A percentile compares a stretch with the other conserved stretches of the same genome.
These are phyloP conservation scores for Mormyrus hasselquistii DNA, from an alignment of 2,797 vertebrate species.

Conservation along the genomic window DNA sequence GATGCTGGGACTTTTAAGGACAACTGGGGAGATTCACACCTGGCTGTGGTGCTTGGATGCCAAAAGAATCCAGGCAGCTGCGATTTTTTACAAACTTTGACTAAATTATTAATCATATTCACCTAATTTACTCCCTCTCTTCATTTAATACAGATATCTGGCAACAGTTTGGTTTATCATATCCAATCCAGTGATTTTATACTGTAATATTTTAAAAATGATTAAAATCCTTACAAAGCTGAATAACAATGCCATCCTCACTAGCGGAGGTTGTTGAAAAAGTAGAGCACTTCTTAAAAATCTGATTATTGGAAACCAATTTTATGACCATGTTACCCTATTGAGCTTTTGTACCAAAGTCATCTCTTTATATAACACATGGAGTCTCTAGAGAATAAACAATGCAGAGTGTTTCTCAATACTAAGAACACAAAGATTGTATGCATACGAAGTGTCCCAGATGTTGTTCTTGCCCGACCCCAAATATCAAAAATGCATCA, in stretches of 20 bases:
- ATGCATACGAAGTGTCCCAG: background rate
- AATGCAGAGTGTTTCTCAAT: background rate
- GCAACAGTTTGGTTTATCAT: background rate
- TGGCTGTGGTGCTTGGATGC: constrained; percentile 9
- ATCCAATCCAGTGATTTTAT: background rate
- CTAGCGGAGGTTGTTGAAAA: background rate
- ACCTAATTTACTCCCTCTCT: background rate
- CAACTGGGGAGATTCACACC: constrained; percentile 9
- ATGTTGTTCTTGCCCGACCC: background rate
- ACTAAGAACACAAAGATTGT: background rate
- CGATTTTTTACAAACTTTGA: background rate
- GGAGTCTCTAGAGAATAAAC: background rate
- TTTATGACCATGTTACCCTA: background rate
- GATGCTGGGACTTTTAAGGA: constrained; percentile 15
- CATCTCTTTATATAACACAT: background rate
- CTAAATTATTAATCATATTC: constrained; percentile 14
- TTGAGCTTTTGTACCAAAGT: background rate
- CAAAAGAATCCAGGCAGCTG: background rate
- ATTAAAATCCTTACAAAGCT: background rate
- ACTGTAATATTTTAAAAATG: background rate
- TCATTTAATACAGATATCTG: background rate
- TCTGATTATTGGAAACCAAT: background rate
- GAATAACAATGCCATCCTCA: background rate
- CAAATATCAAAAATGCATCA: background rate
- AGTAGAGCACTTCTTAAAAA: background rate